A percentile compares a stretch with the other conserved stretches of the same genome.
Conservation (phyloP, 2,888 invertebrate species). For the Pterostichus niger region DNA sequence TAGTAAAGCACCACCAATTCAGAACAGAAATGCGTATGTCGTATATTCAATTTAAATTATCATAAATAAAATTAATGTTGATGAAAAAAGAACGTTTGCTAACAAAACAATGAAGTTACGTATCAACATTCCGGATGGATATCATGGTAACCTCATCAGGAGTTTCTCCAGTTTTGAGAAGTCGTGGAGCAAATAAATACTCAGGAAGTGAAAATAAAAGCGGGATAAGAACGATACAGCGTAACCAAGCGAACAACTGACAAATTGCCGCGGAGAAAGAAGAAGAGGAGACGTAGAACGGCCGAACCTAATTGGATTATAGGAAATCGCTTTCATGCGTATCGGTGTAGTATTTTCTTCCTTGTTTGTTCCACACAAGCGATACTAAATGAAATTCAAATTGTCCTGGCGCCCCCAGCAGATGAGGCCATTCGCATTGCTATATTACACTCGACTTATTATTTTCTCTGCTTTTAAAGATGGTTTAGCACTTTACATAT, state of each 20-base stretch:
- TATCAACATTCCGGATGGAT: conserved; percentile 33
- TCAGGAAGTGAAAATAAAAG: conserved; percentile 65
- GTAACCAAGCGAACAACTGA: conserved; percentile 65
- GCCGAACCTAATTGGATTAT: conserved; percentile 65
- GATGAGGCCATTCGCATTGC: conserved; percentile 28
- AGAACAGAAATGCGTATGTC: no score
- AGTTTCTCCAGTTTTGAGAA: conserved; percentile 19
- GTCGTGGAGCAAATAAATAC: conserved; percentile 55
- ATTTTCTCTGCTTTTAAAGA: conserved; percentile 1
- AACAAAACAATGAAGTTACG: background rate
- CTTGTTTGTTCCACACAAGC: conserved; percentile 32
- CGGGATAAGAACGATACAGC: conserved; percentile 61
- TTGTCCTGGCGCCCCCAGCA: conserved; percentile 24
- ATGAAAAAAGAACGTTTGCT: conserved; percentile 11
- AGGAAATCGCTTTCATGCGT: conserved; percentile 66
- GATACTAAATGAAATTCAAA: conserved; percentile 50
- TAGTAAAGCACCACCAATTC: no score
- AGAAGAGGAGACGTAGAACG: conserved; percentile 8
- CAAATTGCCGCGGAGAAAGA: conserved; percentile 62
- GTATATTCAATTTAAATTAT: no score
- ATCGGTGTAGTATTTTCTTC: conserved; percentile 39
- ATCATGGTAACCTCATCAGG: conserved; percentile 39
- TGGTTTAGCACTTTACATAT: background rate
- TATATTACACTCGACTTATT: conserved; percentile 16
- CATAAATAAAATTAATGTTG: background rate